Evolutionary conservation across 2,797 vertebrate species (phyloP).

Genomic region (Fistularia commersonii): DNA sequence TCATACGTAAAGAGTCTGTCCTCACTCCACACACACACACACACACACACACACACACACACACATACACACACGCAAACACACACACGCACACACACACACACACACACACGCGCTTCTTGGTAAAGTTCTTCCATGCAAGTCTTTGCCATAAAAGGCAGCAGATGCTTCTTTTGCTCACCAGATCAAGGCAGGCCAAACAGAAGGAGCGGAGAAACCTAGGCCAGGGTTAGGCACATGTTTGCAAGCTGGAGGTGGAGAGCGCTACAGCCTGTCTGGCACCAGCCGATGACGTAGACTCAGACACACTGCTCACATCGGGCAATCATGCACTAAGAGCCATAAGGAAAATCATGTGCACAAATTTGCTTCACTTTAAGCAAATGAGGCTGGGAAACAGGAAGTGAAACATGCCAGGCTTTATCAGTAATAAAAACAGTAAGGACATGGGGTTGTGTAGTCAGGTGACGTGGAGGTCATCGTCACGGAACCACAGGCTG

Average conservation of each 20-base stretch:
- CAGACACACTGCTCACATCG: not conserved
- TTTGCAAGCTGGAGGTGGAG: constrained; percentile 6
- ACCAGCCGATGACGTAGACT: constrained; percentile 20
- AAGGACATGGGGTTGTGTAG: constrained; percentile 37
- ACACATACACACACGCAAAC: constrained; percentile 3
- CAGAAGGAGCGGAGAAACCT: constrained; percentile 22
- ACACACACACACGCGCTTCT: constrained; percentile 44
- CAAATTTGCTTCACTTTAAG: constrained; percentile 1
- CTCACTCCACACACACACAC: too few species aligned
- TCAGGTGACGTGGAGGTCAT: constrained; percentile 45
- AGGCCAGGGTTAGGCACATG: constrained; percentile 31
- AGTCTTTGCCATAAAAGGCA: constrained; percentile 78
- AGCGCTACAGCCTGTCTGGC: constrained; percentile 39
- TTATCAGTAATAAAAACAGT: constrained; percentile 35
- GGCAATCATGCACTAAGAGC: constrained; percentile 1
- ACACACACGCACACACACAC: constrained; percentile 23
- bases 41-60: too few species aligned
- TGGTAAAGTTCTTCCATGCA: constrained; percentile 54
- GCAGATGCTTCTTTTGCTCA: constrained; percentile 51
- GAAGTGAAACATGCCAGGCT: constrained; percentile 12
- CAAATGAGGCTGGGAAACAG: not conserved
- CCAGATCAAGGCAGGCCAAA: constrained; percentile 53
- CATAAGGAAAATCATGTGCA: not conserved
- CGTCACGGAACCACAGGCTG: constrained; percentile 24
- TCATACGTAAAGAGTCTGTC: constrained; percentile 42